Evolutionary conservation across 35 echinoderm and acorn worm genomes (phyloP).

Genomic region (Apostichopus japonicus): DNA sequence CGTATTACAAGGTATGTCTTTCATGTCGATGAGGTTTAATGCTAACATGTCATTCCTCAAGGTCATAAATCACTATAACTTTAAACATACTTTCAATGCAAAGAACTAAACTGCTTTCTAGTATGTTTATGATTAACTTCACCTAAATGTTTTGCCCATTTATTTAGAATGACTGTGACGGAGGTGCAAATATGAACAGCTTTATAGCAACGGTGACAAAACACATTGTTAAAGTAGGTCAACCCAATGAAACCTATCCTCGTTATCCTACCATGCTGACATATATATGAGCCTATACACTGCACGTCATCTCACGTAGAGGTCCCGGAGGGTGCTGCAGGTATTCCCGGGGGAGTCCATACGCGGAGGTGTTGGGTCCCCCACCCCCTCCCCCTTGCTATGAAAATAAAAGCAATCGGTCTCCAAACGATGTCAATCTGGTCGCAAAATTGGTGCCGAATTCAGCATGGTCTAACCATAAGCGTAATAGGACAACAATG

Average conservation of each 20-base stretch:
- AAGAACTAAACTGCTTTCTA: background rate
- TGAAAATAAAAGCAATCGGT: no score
- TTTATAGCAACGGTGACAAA: background rate
- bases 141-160: background rate
- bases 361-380: background rate
- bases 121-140: background rate
- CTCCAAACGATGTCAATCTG: no score
- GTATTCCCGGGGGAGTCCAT: background rate
- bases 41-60: background rate
- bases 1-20: background rate
- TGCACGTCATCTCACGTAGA: no score
- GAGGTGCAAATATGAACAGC: background rate
- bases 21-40: background rate
- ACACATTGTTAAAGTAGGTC: no score
- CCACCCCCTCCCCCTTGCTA: background rate
- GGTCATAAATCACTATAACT: background rate
- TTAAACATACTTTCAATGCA: background rate
- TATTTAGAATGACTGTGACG: background rate
- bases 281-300: no score
- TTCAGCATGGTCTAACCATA: no score
- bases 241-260: no score
- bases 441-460: no score
- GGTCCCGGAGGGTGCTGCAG: background rate
- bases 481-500: no score
- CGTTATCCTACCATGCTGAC: no score